A percentile compares a stretch with the other conserved stretches of the same genome.
phyloP scores from a whole-genome alignment of 2,797 vertebrate genomes.

The Bradypodion pumilum region DNA sequence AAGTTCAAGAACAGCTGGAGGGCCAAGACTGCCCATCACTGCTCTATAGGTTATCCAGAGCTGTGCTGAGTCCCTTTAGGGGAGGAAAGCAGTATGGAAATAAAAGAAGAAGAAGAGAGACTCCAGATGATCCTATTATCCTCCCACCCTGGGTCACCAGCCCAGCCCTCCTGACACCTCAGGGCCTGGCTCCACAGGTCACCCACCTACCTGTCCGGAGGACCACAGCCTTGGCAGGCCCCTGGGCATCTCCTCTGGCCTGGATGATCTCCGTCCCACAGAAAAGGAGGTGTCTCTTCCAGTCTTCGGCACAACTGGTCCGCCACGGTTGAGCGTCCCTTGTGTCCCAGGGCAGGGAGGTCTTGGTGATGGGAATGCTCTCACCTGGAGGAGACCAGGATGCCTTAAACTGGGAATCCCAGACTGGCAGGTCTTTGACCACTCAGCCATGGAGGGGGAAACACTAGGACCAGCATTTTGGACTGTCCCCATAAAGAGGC shows the following conservation, averaged over 20 bases:
- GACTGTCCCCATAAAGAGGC: background rate
- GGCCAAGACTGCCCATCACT: too few species aligned
- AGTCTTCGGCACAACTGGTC: conserved; percentile 67
- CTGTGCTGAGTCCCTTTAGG: too few species aligned
- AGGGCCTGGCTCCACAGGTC: background rate
- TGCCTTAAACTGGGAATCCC: conserved; percentile 2
- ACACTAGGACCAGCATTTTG: too few species aligned
- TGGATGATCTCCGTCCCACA: conserved; percentile 82
- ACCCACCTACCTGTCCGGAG: conserved; percentile 73
- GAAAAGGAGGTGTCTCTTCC: conserved; percentile 76
- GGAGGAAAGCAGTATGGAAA: too few species aligned
- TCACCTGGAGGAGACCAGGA: conserved; percentile 72
- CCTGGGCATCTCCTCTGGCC: conserved; percentile 58
- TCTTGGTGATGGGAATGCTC: conserved; percentile 80
- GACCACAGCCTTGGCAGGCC: conserved; percentile 72
- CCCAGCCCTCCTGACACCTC: rapidly evolving
- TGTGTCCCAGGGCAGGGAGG: conserved; percentile 50
- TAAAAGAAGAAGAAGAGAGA: too few species aligned
- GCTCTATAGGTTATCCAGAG: too few species aligned
- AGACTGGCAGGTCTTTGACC: rapidly evolving
- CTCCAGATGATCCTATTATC: too few species aligned
- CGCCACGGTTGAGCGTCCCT: conserved; percentile 70
- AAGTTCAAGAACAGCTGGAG: too few species aligned
- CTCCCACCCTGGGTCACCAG: too few species aligned
- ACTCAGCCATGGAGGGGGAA: background rate